Evolutionary conservation across 2,888 invertebrate genomes (phyloP).

Genomic region (Drosophila merina): DNA sequence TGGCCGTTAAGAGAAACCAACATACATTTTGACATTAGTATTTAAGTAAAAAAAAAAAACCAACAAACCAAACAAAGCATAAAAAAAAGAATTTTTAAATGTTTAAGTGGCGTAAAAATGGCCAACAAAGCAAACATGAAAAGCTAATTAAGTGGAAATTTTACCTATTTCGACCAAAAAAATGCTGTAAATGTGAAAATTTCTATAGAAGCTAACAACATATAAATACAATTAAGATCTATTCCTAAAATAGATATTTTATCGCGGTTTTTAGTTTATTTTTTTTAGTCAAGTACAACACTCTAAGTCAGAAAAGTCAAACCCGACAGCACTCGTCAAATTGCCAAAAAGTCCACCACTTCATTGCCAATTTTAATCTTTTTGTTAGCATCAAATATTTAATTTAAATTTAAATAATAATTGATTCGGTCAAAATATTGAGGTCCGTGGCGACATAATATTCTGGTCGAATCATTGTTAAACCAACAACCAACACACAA

Average conservation of each 20-base stretch:
- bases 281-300: too few species aligned
- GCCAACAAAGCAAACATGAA: conserved; percentile 14
- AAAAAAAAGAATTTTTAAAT: conserved; percentile 36
- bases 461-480: conserved; percentile 58
- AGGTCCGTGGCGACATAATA: conserved; percentile 50
- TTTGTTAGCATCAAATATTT: conserved; percentile 3
- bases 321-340: too few species aligned
- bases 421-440: conserved; percentile 53
- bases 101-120: conserved; percentile 52
- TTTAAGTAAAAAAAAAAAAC: conserved; percentile 57
- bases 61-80: conserved; percentile 2
- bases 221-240: conserved; percentile 8
- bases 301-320: conserved; percentile 6
- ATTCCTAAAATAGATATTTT: not conserved
- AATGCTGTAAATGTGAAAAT: conserved; percentile 21
- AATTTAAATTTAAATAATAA: conserved; percentile 29
- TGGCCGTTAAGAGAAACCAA: conserved; percentile 56
- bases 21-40: conserved; percentile 63
- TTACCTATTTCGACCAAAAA: conserved; percentile 65
- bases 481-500: conserved; percentile 72
- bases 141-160: conserved; percentile 32
- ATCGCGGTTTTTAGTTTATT: too few species aligned
- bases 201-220: conserved; percentile 7
- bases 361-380: not conserved
- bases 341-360: not conserved